These are phyloP conservation scores for Suillia variegata DNA, from an alignment of 2,888 invertebrate genomes.

Conservation along the genomic window DNA sequence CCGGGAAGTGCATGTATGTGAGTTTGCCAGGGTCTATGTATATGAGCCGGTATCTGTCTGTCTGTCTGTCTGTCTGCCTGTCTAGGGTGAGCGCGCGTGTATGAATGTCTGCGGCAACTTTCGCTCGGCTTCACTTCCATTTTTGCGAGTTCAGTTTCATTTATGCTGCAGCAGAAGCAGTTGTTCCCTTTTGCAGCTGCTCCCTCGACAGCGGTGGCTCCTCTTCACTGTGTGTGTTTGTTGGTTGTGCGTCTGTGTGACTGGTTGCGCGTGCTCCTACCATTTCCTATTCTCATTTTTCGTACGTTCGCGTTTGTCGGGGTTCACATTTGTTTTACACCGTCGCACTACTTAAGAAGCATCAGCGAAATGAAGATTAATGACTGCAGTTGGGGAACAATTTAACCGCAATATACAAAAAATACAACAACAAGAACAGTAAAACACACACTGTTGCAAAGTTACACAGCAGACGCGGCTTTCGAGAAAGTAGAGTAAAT, in stretches of 20 bases:
- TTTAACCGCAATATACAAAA: constrained; percentile 32
- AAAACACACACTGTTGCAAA: not conserved
- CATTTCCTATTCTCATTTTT: constrained; percentile 1
- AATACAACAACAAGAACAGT: too few relatives aligned
- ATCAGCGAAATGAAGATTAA: constrained; percentile 54
- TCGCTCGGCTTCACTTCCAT: constrained; percentile 41
- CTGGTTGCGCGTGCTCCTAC: not conserved
- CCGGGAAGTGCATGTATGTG: constrained; percentile 32
- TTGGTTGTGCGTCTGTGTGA: not conserved
- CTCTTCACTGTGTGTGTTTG: constrained; percentile 6
- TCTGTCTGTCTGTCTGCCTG: constrained; percentile 2
- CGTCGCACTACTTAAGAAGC: constrained; percentile 28
- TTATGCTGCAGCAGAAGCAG: not conserved
- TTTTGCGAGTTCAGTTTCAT: constrained; percentile 31
- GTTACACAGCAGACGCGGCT: not conserved
- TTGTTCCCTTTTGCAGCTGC: too few relatives aligned
- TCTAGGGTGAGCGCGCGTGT: too few relatives aligned
- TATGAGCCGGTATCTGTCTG: not conserved
- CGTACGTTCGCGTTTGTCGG: constrained; percentile 30
- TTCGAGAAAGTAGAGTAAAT: not conserved
- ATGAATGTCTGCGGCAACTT: not conserved
- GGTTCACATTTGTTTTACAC: constrained; percentile 29
- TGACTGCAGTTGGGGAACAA: constrained; percentile 41
- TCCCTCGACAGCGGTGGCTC: too few relatives aligned
- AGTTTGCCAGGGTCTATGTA: constrained; percentile 20